Conservation (phyloP, 2,888 invertebrate species). For the Drosophila acutilabella region DNA sequence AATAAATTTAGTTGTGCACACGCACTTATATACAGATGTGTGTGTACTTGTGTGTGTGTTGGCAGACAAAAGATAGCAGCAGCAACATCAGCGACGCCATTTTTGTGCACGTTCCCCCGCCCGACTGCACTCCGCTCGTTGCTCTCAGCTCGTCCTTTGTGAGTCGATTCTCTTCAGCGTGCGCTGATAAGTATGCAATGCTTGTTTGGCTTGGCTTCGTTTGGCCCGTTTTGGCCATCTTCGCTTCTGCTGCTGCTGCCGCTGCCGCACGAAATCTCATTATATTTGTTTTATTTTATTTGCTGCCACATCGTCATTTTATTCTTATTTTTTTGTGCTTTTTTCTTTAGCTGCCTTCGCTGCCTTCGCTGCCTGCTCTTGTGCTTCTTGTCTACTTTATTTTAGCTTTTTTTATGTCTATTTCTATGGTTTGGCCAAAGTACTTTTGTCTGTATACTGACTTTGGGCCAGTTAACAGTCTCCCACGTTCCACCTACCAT, state of each 20-base stretch:
- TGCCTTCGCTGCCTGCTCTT: slow-evolving; percentile 25
- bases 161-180: slow-evolving; percentile 10
- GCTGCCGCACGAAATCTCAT: slow-evolving; percentile 82
- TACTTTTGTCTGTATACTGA: slow-evolving; percentile 51
- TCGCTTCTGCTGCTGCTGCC: slow-evolving; percentile 43
- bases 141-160: slow-evolving; percentile 34
- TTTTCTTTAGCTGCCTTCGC: slow-evolving; percentile 48
- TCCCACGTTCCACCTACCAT: background rate
- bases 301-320: slow-evolving; percentile 63
- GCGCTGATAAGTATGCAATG: slow-evolving; percentile 77
- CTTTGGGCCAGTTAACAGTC: slow-evolving; percentile 42
- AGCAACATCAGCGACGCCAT: slow-evolving; percentile 63
- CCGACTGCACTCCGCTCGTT: slow-evolving; percentile 7
- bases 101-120: slow-evolving; percentile 50
- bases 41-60: slow-evolving; percentile 8
- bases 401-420: slow-evolving; percentile 44
- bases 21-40: slow-evolving; percentile 16
- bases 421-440: slow-evolving; percentile 54
- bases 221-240: slow-evolving; percentile 29
- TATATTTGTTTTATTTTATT: slow-evolving; percentile 81
- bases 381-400: slow-evolving; percentile 27
- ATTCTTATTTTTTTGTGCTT: no score
- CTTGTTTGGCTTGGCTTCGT: slow-evolving; percentile 45
- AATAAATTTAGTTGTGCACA: slow-evolving; percentile 66
- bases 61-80: slow-evolving; percentile 65